These are phyloP conservation scores for Heliconius sara DNA, from an alignment of 2,888 invertebrate species.

Conservation along the genomic window DNA sequence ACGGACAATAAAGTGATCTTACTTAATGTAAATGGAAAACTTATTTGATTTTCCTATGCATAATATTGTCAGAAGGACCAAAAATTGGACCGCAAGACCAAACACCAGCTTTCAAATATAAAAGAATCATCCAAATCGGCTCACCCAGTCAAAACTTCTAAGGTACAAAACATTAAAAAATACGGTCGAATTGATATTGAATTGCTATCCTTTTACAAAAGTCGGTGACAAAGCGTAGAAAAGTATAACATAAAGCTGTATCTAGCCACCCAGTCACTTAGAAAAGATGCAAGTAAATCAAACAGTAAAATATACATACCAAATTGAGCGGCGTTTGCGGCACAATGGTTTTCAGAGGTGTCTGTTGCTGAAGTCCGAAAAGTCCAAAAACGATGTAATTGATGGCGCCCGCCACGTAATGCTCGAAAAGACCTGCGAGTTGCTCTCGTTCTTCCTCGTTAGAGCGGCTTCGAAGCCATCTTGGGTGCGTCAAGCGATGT, in stretches of 20 bases:
- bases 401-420: constrained; percentile 89
- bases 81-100: too few species aligned
- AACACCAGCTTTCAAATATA: too few species aligned
- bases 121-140: too few species aligned
- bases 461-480: constrained; percentile 87
- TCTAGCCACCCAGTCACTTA: background rate
- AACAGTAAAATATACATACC: constrained; percentile 71
- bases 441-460: constrained; percentile 81
- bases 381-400: constrained; percentile 89
- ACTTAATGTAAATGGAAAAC: too few species aligned
- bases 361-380: constrained; percentile 88
- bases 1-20: too few species aligned
- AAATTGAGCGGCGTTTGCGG: constrained; percentile 94
- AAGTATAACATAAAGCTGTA: background rate
- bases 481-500: constrained; percentile 41
- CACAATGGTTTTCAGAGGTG: constrained; percentile 91
- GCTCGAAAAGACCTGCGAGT: constrained; percentile 86
- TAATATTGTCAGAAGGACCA: too few species aligned
- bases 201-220: too few species aligned
- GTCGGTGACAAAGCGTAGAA: background rate
- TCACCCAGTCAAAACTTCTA: too few species aligned
- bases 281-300: background rate
- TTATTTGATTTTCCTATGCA: too few species aligned
- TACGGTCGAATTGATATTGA: too few species aligned
- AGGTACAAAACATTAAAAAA: too few species aligned